Conservation (phyloP, 1,140 invertebrate genomes). For the Lepidurus apus region DNA sequence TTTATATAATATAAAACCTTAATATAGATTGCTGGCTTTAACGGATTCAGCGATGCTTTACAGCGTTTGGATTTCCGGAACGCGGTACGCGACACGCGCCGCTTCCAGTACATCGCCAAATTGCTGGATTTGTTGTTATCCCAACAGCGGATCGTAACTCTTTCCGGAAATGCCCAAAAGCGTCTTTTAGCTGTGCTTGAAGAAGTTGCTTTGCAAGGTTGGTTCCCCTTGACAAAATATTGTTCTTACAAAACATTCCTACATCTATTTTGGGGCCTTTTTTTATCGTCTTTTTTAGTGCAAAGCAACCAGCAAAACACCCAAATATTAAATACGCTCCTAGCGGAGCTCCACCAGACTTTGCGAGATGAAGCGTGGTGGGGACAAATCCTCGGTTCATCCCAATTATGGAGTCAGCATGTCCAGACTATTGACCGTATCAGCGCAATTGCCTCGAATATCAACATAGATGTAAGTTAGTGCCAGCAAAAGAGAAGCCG, state of each 20-base stretch:
- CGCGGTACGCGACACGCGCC: constrained; percentile 83
- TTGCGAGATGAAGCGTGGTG: constrained; percentile 67
- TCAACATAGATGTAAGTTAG: constrained; percentile 61
- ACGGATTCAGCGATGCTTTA: constrained; percentile 89
- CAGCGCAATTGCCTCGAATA: constrained; percentile 69
- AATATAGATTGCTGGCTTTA: constrained; percentile 83
- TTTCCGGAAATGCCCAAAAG: constrained; percentile 90
- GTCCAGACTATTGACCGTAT: constrained; percentile 75
- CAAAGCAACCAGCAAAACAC: constrained; percentile 73
- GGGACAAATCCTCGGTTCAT: constrained; percentile 80
- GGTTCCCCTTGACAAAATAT: not conserved
- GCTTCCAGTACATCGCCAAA: constrained; percentile 95
- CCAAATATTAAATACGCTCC: constrained; percentile 67
- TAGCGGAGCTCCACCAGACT: constrained; percentile 62
- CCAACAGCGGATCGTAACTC: constrained; percentile 68
- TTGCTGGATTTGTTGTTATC: constrained; percentile 81
- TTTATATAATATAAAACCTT: too few species aligned
- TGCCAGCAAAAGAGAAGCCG: not conserved
- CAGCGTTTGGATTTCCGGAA: constrained; percentile 88
- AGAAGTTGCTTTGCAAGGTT: constrained; percentile 85
- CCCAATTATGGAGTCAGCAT: constrained; percentile 82
- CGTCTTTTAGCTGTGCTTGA: constrained; percentile 88
- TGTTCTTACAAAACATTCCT: not conserved
- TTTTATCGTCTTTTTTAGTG: constrained; percentile 28
- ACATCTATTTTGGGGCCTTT: not conserved